phyloP scores from a whole-genome alignment of 37 sponge, comb jelly and placozoan species.

The Ianthella basta region DNA sequence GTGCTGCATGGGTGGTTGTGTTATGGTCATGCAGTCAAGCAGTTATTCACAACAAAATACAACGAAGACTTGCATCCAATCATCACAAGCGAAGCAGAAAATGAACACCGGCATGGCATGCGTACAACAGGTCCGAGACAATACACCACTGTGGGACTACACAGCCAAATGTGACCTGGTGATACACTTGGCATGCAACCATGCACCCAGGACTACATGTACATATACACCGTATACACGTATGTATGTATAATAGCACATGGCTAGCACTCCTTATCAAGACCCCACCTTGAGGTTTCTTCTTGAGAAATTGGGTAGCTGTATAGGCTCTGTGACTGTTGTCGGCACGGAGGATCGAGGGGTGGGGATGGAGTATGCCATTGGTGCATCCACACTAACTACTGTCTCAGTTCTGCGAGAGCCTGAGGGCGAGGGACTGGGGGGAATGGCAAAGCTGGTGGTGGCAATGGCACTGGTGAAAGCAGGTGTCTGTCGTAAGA shows the following conservation, averaged over 20 bases:
- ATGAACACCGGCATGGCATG: no score
- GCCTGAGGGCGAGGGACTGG: not conserved
- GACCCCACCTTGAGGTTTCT: conserved; percentile 43
- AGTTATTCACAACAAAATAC: no score
- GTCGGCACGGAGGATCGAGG: conserved; percentile 1
- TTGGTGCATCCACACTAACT: not conserved
- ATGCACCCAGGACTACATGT: not conserved
- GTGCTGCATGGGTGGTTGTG: not conserved
- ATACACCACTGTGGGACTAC: not conserved
- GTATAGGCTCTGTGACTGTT: not conserved
- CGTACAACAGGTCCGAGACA: no score
- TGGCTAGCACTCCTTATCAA: not conserved
- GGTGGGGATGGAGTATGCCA: not conserved
- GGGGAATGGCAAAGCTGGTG: not conserved
- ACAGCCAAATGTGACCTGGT: not conserved
- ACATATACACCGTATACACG: no score
- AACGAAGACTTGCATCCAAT: no score
- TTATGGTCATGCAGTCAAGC: no score
- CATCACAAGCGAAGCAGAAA: no score
- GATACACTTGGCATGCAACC: not conserved
- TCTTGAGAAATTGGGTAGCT: conserved; percentile 52
- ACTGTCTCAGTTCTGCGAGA: not conserved
- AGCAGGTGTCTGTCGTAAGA: conserved; percentile 6
- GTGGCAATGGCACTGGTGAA: conserved; percentile 9
- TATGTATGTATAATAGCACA: not conserved